Base-by-base conservation (phyloP, 35 echinoderm and acorn worm genomes). In the Apostichopus parvimensis region DNA sequence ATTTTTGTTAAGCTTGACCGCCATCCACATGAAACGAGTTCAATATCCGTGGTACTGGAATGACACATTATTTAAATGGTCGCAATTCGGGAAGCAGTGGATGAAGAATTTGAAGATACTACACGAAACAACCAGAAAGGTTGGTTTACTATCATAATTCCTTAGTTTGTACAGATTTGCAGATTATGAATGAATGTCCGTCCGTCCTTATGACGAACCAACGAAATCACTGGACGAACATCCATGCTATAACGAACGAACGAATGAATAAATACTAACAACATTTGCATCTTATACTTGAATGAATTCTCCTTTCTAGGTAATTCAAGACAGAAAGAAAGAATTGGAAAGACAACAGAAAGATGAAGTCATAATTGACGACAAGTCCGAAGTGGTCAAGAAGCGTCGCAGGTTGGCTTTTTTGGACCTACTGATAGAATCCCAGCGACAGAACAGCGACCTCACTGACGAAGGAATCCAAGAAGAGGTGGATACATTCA, bases 401-500 rank as follows among this genome's bases (percentile, higher is more conserved):
- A 80, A 80, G 17, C 78, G 78, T 45, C 78, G 78, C 17, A 45
- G 22, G 8, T 80, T 80, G 53, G 78, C 78, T 80, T 80, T 80
- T 5, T 52, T 80, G 6, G 78, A 80, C 53, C 11, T 80, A 26
- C 7, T 80, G 28, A 80, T 80, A 53, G 23, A 53, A 55, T 0
- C 53, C 0, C 78, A 80, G 52, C 14, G 53, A 55, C 78, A 80
- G 17, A 80, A 80, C 53, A 80, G 18, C 7, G 53, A 55, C 78
- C 11, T 80, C 78, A 80, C 23, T 52, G 78, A 80, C 17, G 78
- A 80, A 0, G 78, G 78, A 25, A 80, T 80, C 4, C 23, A 80
- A 6, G 78, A 80, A 80, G 78, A 80, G 78, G 78, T 80, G 10
- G 78, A 28, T 80, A 80, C 78, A 45, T 80, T 80, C 53, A 80